A percentile compares a stretch with the other conserved stretches of the same genome.
Evolutionary conservation across 2,113 vertebrate species (phyloP).

Genomic region (Talpa occidentalis): DNA sequence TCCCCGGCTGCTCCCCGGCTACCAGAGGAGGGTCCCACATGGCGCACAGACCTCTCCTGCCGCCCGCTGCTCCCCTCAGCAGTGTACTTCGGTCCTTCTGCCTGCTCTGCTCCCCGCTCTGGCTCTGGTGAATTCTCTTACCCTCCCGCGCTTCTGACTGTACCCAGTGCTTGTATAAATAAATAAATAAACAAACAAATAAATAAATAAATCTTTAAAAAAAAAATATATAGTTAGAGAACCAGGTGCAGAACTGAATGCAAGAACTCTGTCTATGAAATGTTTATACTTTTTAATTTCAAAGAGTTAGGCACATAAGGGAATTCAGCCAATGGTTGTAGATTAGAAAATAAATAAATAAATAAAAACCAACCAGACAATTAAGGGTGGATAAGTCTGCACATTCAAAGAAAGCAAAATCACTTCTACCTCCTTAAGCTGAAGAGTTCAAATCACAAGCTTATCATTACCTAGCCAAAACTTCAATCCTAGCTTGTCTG

Average conservation of each 20-base stretch:
- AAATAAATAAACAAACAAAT: too few relatives aligned
- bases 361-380: not conserved
- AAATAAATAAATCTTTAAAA: too few relatives aligned
- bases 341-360: too few relatives aligned
- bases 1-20: too few relatives aligned
- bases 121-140: too few relatives aligned
- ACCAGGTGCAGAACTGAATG: not conserved
- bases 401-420: not conserved
- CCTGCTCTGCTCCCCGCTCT: too few relatives aligned
- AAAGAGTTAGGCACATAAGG: not conserved
- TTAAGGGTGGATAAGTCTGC: not conserved
- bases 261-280: not conserved
- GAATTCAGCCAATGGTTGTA: slow-evolving; percentile 2
- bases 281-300: not conserved
- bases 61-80: too few relatives aligned
- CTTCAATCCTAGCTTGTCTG: not conserved
- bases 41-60: too few relatives aligned
- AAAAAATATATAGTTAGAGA: not conserved
- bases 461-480: not conserved
- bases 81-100: too few relatives aligned
- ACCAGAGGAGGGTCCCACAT: too few relatives aligned
- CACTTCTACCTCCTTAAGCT: not conserved
- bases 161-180: too few relatives aligned
- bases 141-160: too few relatives aligned
- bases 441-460: not conserved